Conservation (phyloP, 64 coral and sea anemone genomes). For the Actinia tenebrosa region DNA sequence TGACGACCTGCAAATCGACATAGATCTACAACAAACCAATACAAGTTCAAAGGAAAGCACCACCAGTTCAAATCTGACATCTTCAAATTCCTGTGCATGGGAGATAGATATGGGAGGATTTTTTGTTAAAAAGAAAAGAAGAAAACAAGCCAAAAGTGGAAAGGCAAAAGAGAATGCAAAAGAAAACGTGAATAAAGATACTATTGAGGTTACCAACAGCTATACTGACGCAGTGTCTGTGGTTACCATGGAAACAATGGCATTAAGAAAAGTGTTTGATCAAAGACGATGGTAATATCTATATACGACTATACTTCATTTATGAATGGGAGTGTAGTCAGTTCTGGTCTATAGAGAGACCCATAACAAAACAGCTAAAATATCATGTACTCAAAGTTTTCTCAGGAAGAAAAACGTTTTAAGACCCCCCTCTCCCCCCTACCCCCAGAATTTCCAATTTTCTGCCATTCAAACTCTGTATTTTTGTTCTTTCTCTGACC, state of each 20-base stretch:
- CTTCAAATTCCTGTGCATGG: constrained; percentile 50
- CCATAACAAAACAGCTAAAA: too few relatives aligned
- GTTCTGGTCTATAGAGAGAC: too few relatives aligned
- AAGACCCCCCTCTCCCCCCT: too few relatives aligned
- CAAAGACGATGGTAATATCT: constrained; percentile 61
- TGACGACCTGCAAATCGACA: background rate
- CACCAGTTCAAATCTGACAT: background rate
- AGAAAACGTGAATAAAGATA: background rate
- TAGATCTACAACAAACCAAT: too few relatives aligned
- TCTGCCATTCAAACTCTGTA: too few relatives aligned
- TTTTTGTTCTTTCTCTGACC: too few relatives aligned
- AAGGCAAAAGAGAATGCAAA: background rate
- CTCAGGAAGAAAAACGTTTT: too few relatives aligned
- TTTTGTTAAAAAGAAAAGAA: constrained; percentile 51
- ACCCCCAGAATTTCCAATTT: too few relatives aligned
- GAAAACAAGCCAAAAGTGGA: background rate
- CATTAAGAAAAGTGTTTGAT: constrained; percentile 72
- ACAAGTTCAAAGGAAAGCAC: background rate
- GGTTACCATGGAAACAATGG: constrained; percentile 46
- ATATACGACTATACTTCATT: background rate
- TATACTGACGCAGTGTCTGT: constrained; percentile 1
- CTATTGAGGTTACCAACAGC: too few relatives aligned
- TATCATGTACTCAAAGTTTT: too few relatives aligned
- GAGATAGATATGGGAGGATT: constrained; percentile 72
- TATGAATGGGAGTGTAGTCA: too few relatives aligned